phyloP scores from a whole-genome alignment of 2,888 invertebrate species.

The Chrysotoxum bicinctum region DNA sequence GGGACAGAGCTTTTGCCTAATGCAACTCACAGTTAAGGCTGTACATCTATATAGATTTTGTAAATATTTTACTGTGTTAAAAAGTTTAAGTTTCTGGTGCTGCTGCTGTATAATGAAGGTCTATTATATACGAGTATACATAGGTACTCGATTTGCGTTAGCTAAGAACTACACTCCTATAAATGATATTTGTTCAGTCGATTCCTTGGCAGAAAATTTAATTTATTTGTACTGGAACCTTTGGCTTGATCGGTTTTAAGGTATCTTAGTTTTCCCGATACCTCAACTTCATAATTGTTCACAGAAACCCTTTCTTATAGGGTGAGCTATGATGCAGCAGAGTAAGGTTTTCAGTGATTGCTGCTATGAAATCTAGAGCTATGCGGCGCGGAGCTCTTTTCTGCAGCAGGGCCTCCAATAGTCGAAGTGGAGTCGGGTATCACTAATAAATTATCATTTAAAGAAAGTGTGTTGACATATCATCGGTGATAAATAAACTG shows the following conservation, averaged over 20 bases:
- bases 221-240: background rate
- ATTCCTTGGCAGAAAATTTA: background rate
- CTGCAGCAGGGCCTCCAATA: too few relatives aligned
- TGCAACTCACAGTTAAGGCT: constrained; percentile 22
- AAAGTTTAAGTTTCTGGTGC: constrained; percentile 54
- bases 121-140: background rate
- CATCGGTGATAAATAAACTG: too few relatives aligned
- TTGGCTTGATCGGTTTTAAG: background rate
- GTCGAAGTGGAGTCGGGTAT: too few relatives aligned
- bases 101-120: background rate
- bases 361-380: too few relatives aligned
- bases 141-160: background rate
- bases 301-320: too few relatives aligned
- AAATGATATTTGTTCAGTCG: background rate
- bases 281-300: too few relatives aligned
- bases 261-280: too few relatives aligned
- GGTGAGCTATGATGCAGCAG: too few relatives aligned
- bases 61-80: constrained; percentile 47
- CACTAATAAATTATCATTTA: too few relatives aligned
- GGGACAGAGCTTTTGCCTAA: constrained; percentile 63
- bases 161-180: background rate
- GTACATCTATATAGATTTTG: constrained; percentile 11
- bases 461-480: too few relatives aligned
- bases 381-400: too few relatives aligned
- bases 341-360: too few relatives aligned